Conservation (phyloP, 2,113 vertebrate species). For the Nycticryphes semicollaris region DNA sequence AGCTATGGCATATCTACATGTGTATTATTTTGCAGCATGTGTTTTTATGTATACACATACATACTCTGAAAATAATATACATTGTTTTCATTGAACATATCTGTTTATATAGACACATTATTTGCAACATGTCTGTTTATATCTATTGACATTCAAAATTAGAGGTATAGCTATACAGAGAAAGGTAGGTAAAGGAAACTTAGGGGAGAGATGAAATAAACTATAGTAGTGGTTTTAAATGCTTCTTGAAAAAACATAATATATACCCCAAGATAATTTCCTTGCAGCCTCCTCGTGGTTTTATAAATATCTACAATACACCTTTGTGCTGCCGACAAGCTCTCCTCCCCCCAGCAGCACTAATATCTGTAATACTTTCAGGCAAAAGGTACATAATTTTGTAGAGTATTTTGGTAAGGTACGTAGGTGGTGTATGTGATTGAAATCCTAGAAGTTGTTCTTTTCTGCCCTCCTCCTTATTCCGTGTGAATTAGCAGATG, state of each 20-base stretch:
- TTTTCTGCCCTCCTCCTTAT: neutral
- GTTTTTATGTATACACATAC: neutral
- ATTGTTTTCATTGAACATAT: neutral
- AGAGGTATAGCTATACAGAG: neutral
- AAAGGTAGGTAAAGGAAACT: neutral
- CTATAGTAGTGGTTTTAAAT: neutral
- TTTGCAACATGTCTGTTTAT: neutral
- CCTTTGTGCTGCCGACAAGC: neutral
- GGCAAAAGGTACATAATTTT: neutral
- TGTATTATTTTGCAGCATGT: neutral
- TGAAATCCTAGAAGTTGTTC: neutral
- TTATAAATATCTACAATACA: conserved; percentile 18
- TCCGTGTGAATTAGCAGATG: neutral
- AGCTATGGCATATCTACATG: neutral
- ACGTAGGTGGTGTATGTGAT: neutral
- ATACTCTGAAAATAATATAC: neutral
- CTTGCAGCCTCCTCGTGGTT: conserved; percentile 29
- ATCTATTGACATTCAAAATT: neutral
- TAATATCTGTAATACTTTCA: neutral
- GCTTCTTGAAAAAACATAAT: neutral
- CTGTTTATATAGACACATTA: neutral
- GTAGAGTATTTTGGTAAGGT: neutral
- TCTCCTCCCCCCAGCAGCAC: conserved; percentile 7
- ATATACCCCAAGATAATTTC: conserved; percentile 4
- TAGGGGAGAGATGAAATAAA: neutral